Conservation (phyloP, 2,113 vertebrate genomes). For the Riparia riparia region DNA sequence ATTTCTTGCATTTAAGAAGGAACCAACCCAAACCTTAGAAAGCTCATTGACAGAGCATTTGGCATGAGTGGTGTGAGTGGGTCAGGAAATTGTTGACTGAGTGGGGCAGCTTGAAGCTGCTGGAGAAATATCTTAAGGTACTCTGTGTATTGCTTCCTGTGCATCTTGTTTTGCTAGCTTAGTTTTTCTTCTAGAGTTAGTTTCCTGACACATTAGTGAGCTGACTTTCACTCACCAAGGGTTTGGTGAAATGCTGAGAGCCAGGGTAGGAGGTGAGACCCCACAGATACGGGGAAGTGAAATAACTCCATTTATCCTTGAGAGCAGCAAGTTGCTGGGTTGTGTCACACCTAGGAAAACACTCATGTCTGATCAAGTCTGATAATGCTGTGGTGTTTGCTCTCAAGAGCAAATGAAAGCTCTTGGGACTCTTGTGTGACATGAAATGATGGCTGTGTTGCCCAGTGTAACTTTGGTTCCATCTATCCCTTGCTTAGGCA, state of each 20-base stretch:
- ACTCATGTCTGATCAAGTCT: neutral
- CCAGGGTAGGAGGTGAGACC: neutral
- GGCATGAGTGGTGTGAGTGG: accelerated
- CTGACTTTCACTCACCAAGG: neutral
- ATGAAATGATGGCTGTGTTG: neutral
- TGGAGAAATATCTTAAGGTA: neutral
- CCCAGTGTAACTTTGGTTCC: neutral
- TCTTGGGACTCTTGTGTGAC: neutral
- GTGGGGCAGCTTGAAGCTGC: neutral
- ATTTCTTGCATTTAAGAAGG: neutral
- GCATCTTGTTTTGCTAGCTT: neutral
- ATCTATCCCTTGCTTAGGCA: neutral
- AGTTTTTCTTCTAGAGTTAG: neutral
- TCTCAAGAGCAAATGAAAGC: neutral
- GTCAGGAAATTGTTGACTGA: neutral
- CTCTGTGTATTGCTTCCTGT: neutral
- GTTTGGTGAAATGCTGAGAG: neutral
- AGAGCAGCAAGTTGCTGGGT: neutral
- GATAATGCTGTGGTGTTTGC: neutral
- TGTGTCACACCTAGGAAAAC: neutral
- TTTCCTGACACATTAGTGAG: neutral
- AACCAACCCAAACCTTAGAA: neutral
- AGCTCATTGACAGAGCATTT: neutral
- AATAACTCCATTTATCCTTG: neutral
- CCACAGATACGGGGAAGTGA: neutral